phyloP scores from a whole-genome alignment of 2,888 invertebrate species.

The Malthinus seriepunctatus region DNA sequence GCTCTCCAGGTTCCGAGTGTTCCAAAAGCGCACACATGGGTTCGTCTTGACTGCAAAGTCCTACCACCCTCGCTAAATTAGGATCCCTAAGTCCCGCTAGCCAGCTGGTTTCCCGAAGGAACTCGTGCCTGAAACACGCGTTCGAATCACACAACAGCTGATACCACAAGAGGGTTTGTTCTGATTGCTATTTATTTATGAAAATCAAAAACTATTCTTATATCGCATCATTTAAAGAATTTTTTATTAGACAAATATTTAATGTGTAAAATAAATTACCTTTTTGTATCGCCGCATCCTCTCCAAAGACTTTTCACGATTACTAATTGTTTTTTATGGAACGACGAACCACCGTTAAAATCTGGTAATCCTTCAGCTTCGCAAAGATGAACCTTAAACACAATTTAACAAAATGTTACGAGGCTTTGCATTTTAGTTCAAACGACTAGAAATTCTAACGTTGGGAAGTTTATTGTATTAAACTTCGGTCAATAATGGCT shows the following conservation, averaged over 20 bases:
- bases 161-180: slow-evolving; percentile 22
- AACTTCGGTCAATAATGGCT: slow-evolving; percentile 33
- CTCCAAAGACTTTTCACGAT: slow-evolving; percentile 78
- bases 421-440: slow-evolving; percentile 7
- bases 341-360: slow-evolving; percentile 66
- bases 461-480: slow-evolving; percentile 31
- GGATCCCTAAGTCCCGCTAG: slow-evolving; percentile 81
- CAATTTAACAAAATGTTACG: slow-evolving; percentile 11
- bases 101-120: slow-evolving; percentile 85
- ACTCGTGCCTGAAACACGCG: slow-evolving; percentile 70
- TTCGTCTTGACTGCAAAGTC: slow-evolving; percentile 78
- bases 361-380: slow-evolving; percentile 76
- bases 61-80: slow-evolving; percentile 81
- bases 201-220: slow-evolving; percentile 27
- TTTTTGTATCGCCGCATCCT: slow-evolving; percentile 57
- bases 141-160: slow-evolving; percentile 27
- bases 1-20: slow-evolving; percentile 84
- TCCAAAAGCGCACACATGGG: slow-evolving; percentile 89
- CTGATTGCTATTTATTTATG: slow-evolving; percentile 30
- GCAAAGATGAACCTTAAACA: slow-evolving; percentile 70
- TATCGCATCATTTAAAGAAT: slow-evolving; percentile 14
- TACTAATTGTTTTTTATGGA: slow-evolving; percentile 71
- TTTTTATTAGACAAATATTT: slow-evolving; percentile 10
- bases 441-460: slow-evolving; percentile 26
- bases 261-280: slow-evolving; percentile 52